Evolutionary conservation across 2,113 vertebrate genomes (phyloP), one percentile per base, ranked within the genome.

Genomic region (Ophiodon elongatus): DNA sequence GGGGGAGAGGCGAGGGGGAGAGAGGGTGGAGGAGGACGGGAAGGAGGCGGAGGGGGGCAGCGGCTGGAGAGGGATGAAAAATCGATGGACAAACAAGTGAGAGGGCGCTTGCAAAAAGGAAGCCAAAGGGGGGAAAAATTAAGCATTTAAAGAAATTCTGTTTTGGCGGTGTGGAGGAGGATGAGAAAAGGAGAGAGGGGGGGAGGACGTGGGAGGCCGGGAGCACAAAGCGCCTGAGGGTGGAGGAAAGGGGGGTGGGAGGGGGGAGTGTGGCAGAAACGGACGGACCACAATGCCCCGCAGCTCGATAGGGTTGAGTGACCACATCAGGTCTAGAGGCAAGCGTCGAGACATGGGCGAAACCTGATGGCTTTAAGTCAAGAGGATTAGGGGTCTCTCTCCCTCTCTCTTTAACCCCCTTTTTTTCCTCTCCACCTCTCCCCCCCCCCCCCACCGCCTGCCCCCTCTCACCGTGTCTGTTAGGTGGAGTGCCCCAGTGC

Each of bases 11-110:
- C 3, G 23, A 39, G 66, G 10, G 76, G 66, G 50, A 25, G 57
- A 47, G 73, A n/a, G 14, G 54, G 29, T 4, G 76, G 56, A 62
- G 72, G 54, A 69, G 74, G 85, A 73, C 6, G 59, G 64, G 72
- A 78, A 68, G 73, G 74, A 66, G 83, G 79, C 11, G 23, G 75
- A 72, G 83, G 88, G 81, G 43, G 54, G 85, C 77, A 87, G 86
- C 72, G 90, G 86, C 87, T 90, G 87, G 83, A 90, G 84, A 88
- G 87, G 86, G 91, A 92, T 86, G 86, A 94, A 91, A 95, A 95
- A 95, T 96, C 95, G 88, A 95, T 95, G 92, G 85, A 94, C 94
- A 94, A 95, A 93, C 95, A 94, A 95, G 92, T 91, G 88, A 93
- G 91, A 91, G 86, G 83, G 85, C 74, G 82, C 86, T 88, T 78